Base-by-base conservation (phyloP, 2,113 vertebrate species). In the Myiagra hebetior region DNA sequence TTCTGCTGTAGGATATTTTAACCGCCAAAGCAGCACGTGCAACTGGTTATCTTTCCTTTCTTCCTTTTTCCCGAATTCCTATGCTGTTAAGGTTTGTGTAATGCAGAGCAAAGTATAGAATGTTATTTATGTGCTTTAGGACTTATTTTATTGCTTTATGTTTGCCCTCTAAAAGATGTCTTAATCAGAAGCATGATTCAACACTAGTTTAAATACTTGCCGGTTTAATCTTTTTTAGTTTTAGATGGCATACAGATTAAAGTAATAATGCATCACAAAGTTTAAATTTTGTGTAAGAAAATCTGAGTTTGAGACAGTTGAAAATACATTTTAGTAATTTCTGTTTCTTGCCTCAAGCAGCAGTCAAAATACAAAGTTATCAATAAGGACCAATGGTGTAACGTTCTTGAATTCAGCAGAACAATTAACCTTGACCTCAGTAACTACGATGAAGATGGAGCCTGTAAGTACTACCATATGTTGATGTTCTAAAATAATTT, bases 301-400 rank as follows among this genome's bases (percentile, higher is more conserved):
- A 65, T 44, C 16, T 73, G 62, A 83, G 10, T 85, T 78, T 73
- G 30, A 79, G 65, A 41, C 30, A 85, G 11, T 37, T 73, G 47
- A 86, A 86, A 59, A 46, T 62, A 26, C 2, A 16, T 76, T 92
- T 84, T 53, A 64, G 22, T 96, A 90, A 97, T 77, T 94, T 93
- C 9, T 60, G 13, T 70, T 86, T 98, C 95, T 97, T 98, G 37
- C 78, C 85, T 97, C 91, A 94, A 84, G 65, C 98, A 99, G 99
- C 99, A 99, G 98, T 99, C 99, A 83, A 99, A 99, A 98, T 99
- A 99, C 92, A 99, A 99, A 98, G 99, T 99, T 93, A 99, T 99
- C 98, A 99, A 99, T 98, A 99, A 99, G 98, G 99, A 99, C 98
- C 99, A 99, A 86, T 99, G 99, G 99, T 99, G 99, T 98, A 99